Conservation (phyloP, 2,113 vertebrate genomes). For the Murina feae region DNA sequence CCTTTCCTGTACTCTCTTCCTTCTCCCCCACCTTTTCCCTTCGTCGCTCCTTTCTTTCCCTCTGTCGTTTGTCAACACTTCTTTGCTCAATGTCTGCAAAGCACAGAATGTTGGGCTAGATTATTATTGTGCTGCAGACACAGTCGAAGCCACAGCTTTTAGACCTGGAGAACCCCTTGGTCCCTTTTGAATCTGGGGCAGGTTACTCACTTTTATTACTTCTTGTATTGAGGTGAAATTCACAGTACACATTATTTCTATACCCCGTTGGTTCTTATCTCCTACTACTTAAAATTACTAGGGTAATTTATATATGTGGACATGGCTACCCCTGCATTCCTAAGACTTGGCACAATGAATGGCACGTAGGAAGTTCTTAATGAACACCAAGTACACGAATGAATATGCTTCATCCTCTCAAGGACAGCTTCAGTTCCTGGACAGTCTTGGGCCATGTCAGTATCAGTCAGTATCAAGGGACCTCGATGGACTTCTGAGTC, state of each 20-base stretch:
- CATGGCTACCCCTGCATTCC: not conserved
- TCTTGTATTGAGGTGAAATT: not conserved
- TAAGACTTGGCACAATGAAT: not conserved
- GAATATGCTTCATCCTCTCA: not conserved
- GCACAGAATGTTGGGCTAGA: not conserved
- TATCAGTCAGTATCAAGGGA: not conserved
- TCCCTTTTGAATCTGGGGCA: not conserved
- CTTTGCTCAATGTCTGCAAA: not conserved
- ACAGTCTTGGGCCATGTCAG: not conserved
- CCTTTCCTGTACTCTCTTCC: not conserved
- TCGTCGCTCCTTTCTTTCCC: not conserved
- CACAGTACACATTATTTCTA: not conserved
- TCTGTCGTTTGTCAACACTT: not conserved
- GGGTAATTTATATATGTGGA: not conserved
- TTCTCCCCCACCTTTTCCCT: not conserved
- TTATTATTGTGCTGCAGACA: not conserved
- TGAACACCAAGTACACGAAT: not conserved
- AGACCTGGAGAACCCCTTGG: not conserved
- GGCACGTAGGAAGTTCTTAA: not conserved
- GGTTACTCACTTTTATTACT: not conserved
- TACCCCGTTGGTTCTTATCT: not conserved
- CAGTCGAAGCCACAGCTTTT: not conserved
- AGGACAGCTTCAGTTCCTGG: not conserved
- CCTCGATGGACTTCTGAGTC: not conserved
- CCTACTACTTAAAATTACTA: not conserved